Evolutionary conservation across 2,113 vertebrate species (phyloP).

Genomic region (Tauraco erythrolophus): DNA sequence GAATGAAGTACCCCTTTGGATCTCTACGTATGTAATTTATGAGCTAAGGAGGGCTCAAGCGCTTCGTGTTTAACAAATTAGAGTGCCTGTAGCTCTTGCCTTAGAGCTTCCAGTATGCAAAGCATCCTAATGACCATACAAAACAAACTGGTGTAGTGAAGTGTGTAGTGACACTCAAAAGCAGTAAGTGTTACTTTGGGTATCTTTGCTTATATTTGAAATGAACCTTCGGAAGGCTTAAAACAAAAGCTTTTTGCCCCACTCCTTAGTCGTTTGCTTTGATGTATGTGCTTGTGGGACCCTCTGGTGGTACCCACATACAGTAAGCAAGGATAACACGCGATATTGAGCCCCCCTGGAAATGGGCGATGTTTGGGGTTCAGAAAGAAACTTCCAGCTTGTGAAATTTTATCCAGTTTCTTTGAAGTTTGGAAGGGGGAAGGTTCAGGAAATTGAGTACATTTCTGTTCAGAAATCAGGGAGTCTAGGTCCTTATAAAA

Average conservation of each 20-base stretch:
- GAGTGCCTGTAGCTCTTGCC: background rate
- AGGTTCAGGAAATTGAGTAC: background rate
- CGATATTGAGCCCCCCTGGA: background rate
- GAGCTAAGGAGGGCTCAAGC: background rate
- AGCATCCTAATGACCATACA: rapidly evolving
- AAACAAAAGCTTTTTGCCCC: background rate
- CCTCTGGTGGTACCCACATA: rapidly evolving
- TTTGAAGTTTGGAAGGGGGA: background rate
- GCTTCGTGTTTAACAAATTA: background rate
- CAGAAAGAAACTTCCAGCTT: background rate
- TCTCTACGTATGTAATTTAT: background rate
- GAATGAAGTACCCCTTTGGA: background rate
- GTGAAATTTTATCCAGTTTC: background rate
- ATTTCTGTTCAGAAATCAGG: background rate
- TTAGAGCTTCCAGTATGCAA: background rate
- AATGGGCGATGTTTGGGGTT: background rate
- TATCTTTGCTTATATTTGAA: background rate
- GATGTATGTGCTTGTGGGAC: background rate
- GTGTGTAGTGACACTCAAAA: background rate
- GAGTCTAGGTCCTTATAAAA: background rate
- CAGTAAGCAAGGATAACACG: background rate
- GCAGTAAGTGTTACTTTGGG: background rate
- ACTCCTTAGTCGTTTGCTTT: background rate
- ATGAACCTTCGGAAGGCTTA: background rate
- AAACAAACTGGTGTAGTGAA: background rate